Percentiles rank a stretch among this genome's conserved stretches.
Conservation (phyloP, 2,797 vertebrate genomes). For the Lophotriccus pileatus region DNA sequence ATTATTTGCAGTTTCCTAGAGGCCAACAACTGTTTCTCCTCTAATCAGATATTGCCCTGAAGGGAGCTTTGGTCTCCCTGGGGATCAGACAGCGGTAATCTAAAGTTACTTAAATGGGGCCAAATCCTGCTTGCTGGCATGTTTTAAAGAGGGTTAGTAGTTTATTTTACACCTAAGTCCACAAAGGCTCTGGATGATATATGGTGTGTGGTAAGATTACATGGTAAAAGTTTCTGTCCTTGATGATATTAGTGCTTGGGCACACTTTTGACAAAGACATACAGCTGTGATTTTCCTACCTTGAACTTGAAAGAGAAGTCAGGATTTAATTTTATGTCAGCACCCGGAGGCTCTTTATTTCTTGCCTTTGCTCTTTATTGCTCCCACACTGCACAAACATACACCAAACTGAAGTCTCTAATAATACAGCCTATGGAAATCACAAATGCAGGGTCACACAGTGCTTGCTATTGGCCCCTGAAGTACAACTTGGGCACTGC, state of each 20-base stretch:
- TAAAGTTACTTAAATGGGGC: conserved; percentile 33
- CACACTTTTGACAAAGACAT: conserved; percentile 51
- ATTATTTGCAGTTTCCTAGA: conserved; percentile 33
- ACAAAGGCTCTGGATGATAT: background rate
- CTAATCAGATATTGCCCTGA: conserved; percentile 33
- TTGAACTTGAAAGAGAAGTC: conserved; percentile 64
- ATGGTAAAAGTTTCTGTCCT: conserved; percentile 27
- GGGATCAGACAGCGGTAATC: background rate
- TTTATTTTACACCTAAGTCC: background rate
- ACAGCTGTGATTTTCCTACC: conserved; percentile 63
- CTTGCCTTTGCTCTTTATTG: conserved; percentile 63
- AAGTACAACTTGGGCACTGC: conserved; percentile 48
- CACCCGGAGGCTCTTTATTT: conserved; percentile 64
- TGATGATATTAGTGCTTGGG: conserved; percentile 40
- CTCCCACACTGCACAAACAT: conserved; percentile 39
- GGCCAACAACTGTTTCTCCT: conserved; percentile 36
- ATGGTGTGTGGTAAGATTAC: background rate
- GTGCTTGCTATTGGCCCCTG: conserved; percentile 44
- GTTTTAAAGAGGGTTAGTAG: background rate
- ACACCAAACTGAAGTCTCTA: conserved; percentile 24
- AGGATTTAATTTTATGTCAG: conserved; percentile 65
- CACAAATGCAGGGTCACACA: conserved; percentile 30
- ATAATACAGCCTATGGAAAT: conserved; percentile 48
- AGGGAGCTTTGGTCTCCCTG: conserved; percentile 31
- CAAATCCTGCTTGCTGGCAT: background rate